Evolutionary conservation across 2,113 vertebrate genomes (phyloP), one percentile per base, ranked within the genome.

Genomic region (Pontoporia blainvillei): DNA sequence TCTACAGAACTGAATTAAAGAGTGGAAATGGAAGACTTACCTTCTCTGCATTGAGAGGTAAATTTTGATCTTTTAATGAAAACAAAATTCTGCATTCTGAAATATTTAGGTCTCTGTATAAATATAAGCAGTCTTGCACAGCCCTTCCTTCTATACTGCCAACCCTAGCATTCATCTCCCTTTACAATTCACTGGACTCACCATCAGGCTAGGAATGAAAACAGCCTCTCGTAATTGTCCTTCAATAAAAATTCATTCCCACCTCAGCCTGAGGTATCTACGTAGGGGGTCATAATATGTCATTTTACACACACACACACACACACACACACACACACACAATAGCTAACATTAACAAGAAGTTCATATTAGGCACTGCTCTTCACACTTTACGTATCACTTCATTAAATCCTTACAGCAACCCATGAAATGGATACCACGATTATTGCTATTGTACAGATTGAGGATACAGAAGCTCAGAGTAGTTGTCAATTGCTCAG

Each of bases 41-140:
- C 86, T 81, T 91, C 69, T 89, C 18, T 82, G 59, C 39, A 95
- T 64, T 39, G n/a, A 96, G 36, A 86, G 61, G 64, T 94, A 86
- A 95, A 90, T 90, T 94, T 94, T 97, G 82, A 97, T 90, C 89
- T 39, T 27, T 91, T 79, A 94, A 90, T 94, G 92, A 95, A 97
- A 95, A 96, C 25, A 78, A 91, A 84, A 93, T 52, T 49, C 57
- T 92, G 49, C 44, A 59, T 61, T 96, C 23, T 69, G 88, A 93
- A 90, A 94, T 88, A 64, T 44, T 94, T 76, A 73, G 31, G 72
- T 73, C 21, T 66, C 41, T 92, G 39, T 46, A 31, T 44, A 91
- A 92, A 90, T 31, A 69, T n/a, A 81, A 46, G 46, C 1, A 69
- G 62, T 3, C 15, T 67, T 66, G 9, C 61, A 72, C 1, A 82